Percentiles rank a stretch among this genome's conserved stretches.
Conservation (phyloP, 1,140 invertebrate species). For the Leptestheria dahalacensis region DNA sequence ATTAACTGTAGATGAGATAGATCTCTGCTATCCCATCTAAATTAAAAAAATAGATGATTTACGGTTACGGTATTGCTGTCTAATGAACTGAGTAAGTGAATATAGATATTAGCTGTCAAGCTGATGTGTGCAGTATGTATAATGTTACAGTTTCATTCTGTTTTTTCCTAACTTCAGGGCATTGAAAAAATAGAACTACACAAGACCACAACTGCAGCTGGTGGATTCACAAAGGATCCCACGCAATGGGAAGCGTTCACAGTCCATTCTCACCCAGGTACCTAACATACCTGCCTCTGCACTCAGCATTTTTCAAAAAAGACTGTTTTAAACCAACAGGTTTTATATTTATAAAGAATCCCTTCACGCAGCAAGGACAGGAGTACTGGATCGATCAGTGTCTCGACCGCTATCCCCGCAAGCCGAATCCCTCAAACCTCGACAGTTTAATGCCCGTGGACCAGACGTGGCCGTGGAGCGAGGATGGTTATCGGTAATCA, state of each 20-base stretch:
- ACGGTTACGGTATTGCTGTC: no score
- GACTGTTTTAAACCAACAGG: slow-evolving; percentile 31
- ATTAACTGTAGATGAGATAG: no score
- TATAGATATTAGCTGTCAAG: no score
- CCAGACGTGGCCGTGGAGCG: slow-evolving; percentile 23
- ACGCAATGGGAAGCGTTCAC: slow-evolving; percentile 27
- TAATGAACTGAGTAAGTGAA: no score
- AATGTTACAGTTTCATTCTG: no score
- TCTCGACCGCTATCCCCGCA: slow-evolving; percentile 53
- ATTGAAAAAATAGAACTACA: slow-evolving; percentile 16
- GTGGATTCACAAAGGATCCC: slow-evolving; percentile 23
- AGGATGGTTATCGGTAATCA: slow-evolving; percentile 33
- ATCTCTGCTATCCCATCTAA: no score
- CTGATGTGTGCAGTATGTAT: no score
- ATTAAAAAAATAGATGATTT: no score
- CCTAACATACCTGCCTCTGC: not conserved
- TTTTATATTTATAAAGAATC: slow-evolving; percentile 63
- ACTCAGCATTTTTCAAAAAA: not conserved
- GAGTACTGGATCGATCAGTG: slow-evolving; percentile 66
- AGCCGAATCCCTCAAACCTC: slow-evolving; percentile 65
- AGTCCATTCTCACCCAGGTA: slow-evolving; percentile 24
- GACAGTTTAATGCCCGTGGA: slow-evolving; percentile 36
- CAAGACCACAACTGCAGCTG: no score
- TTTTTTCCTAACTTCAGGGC: not conserved
- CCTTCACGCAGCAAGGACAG: slow-evolving; percentile 60